phyloP scores from a whole-genome alignment of 2,113 vertebrate species.

The Salvelinus fontinalis region DNA sequence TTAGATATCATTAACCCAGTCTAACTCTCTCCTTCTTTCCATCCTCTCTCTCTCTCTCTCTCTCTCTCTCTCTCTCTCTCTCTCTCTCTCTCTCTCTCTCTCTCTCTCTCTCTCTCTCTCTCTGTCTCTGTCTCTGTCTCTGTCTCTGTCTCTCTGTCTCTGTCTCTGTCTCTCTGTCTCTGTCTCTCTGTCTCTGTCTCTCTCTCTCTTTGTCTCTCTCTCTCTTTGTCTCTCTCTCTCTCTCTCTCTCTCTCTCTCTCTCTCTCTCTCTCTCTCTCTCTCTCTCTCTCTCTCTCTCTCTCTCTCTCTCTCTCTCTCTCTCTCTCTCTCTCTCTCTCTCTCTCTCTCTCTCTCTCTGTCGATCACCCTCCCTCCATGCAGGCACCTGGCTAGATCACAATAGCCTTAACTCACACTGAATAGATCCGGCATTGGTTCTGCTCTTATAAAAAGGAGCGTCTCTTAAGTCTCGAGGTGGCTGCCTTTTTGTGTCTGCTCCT shows the following conservation, averaged over 20 bases:
- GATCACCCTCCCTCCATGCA: background rate
- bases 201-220: background rate
- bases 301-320: background rate
- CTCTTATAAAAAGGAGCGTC: background rate
- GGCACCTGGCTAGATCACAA: background rate
- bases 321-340: background rate
- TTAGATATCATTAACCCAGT: background rate
- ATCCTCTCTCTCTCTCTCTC: background rate
- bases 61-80: background rate
- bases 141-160: background rate
- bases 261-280: background rate
- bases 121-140: background rate
- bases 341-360: background rate
- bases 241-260: background rate
- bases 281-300: background rate
- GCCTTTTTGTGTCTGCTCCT: background rate
- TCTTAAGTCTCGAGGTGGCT: background rate
- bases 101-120: no score
- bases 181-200: background rate
- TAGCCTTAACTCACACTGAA: background rate
- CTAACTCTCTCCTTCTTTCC: slow-evolving; percentile 4
- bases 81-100: background rate
- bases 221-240: background rate
- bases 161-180: background rate
- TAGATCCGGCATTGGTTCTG: background rate